Evolutionary conservation across 2,888 invertebrate genomes (phyloP).

Genomic region (Deilephila elpenor): DNA sequence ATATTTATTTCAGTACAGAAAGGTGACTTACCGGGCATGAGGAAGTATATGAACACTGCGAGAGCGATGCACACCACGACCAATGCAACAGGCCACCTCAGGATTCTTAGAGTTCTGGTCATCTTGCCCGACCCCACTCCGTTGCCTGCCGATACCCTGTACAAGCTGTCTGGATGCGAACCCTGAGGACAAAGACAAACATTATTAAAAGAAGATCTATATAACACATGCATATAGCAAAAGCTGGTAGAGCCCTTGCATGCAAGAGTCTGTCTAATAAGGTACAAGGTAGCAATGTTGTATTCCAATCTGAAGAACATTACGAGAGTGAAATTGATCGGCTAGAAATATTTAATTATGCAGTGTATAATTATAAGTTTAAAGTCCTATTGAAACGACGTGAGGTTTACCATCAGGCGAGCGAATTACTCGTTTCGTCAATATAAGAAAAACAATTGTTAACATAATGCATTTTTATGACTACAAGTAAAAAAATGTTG

Average conservation of each 20-base stretch:
- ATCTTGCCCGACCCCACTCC: conserved; percentile 57
- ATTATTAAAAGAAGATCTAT: too few species aligned
- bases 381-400: too few species aligned
- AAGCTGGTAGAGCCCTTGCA: too few species aligned
- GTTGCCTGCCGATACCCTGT: conserved; percentile 66
- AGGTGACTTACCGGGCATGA: conserved; percentile 74
- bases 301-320: too few species aligned
- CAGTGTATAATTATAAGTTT: too few species aligned
- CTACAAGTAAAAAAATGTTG: not conserved
- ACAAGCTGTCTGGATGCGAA: conserved; percentile 81
- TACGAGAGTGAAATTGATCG: too few species aligned
- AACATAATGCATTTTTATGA: not conserved
- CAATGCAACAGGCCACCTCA: conserved; percentile 80
- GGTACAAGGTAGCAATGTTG: too few species aligned
- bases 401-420: too few species aligned
- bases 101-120: conserved; percentile 63
- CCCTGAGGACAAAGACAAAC: conserved; percentile 63
- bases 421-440: not conserved
- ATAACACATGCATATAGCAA: too few species aligned
- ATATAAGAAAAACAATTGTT: not conserved
- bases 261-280: too few species aligned
- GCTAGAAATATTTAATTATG: too few species aligned
- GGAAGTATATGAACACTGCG: conserved; percentile 79
- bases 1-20: not conserved
- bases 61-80: conserved; percentile 75